Evolutionary conservation across 2,888 invertebrate genomes (phyloP), one percentile per base, ranked within the genome.

Genomic region (Drosophila paranaensis): DNA sequence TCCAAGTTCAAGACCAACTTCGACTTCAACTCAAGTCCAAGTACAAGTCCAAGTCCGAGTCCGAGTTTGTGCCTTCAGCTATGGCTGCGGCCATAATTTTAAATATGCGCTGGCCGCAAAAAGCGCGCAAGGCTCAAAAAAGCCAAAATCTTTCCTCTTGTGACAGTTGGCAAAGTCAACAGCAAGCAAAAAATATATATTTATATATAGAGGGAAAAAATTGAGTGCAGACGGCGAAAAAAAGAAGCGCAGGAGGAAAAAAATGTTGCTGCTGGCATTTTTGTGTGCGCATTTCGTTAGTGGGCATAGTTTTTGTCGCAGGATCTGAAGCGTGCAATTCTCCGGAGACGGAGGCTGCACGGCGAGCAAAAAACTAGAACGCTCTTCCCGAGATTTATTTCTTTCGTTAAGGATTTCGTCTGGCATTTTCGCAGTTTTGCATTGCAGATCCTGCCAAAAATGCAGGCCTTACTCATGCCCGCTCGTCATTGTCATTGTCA

Each of bases 371-470:
- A 87, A 88, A 87, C 89, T 88, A 88, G 89, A 81, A 74, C 71
- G 79, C 69, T 79, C 69, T 79, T 62, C 51, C 60, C 51, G 85
- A 88, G 87, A 88, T 88, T 88, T 88, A 88, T 88, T 77, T 88
- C 82, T 81, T 87, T 88, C 87, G 89, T 88, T 88, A 89, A 80
- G 86, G 83, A 85, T 88, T 85, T 81, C 79, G 40, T n/a, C 39
- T 66, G 80, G 80, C 70, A 69, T 80, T 72, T 77, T 65, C 43
- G 50, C 37, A 58, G 69, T 81, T 86, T 87, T 88, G 89, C 87
- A 88, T 87, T 88, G 87, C 88, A 88, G 88, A 87, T 87, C 86
- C 86, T 67, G 56, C 54, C 46, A 42, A 33, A 43, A 67, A 54
- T 57, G 42, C 57, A 20, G 60, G 69, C 60, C 74, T 75, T 69